Evolutionary conservation across 2,888 invertebrate genomes (phyloP).

Genomic region (Drosophila pegasa): DNA sequence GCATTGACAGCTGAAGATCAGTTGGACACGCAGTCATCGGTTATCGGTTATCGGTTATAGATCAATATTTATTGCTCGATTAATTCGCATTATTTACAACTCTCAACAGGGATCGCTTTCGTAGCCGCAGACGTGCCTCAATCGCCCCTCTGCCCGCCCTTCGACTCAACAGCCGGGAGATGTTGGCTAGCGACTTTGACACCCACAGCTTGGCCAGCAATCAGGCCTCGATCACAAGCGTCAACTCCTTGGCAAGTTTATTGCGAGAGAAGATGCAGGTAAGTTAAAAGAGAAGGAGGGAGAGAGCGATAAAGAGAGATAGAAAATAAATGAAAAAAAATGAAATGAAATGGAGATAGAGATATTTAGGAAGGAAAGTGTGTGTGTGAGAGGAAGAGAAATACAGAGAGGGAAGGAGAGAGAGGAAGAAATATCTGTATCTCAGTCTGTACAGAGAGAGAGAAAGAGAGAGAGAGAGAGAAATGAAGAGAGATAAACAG

Average conservation of each 20-base stretch:
- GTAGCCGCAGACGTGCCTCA: slow-evolving; percentile 88
- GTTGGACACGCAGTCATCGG: background rate
- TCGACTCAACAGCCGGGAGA: slow-evolving; percentile 86
- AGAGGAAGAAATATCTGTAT: too few relatives aligned
- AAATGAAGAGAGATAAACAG: background rate
- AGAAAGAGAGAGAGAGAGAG: background rate
- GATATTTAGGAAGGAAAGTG: background rate
- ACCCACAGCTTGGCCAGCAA: slow-evolving; percentile 84
- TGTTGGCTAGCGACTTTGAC: slow-evolving; percentile 86
- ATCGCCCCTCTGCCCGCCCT: slow-evolving; percentile 87
- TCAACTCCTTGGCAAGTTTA: slow-evolving; percentile 93
- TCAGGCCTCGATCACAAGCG: slow-evolving; percentile 91
- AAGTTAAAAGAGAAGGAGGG: slow-evolving; percentile 35
- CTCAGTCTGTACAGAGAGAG: background rate
- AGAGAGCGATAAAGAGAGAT: too few relatives aligned
- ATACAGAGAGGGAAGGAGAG: background rate
- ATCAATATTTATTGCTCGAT: slow-evolving; percentile 8
- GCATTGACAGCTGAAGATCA: slow-evolving; percentile 23
- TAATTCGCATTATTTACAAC: background rate
- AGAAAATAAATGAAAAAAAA: background rate
- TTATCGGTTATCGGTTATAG: slow-evolving; percentile 1
- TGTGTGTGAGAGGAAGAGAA: background rate
- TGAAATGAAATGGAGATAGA: background rate
- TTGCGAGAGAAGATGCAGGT: slow-evolving; percentile 93
- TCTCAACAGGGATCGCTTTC: slow-evolving; percentile 87